Conservation (phyloP, 2,113 vertebrate species). For the Craseonycteris thonglongyai region DNA sequence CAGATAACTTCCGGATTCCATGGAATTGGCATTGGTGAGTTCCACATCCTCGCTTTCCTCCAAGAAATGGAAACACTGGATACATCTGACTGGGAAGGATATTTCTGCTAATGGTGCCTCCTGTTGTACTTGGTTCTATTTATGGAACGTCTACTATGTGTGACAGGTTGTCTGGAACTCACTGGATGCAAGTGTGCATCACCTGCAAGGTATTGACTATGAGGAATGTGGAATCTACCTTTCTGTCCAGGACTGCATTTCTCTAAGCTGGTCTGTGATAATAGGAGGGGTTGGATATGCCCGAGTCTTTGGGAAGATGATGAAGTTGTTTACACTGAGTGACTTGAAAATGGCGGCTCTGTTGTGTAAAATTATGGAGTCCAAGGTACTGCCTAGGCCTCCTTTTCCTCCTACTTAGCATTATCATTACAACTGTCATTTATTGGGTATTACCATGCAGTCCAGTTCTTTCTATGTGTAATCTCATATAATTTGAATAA, state of each 20-base stretch:
- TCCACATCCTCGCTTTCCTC: background rate
- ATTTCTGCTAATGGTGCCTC: background rate
- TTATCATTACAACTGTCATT: background rate
- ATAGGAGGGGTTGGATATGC: background rate
- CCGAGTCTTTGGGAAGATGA: background rate
- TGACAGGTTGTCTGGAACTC: background rate
- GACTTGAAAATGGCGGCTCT: background rate
- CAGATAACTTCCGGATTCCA: background rate
- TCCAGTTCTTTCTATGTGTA: background rate
- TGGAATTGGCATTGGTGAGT: background rate
- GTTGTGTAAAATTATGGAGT: background rate
- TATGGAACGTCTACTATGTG: background rate
- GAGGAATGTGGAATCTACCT: background rate
- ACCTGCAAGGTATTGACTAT: background rate
- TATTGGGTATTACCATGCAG: background rate
- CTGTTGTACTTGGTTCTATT: background rate
- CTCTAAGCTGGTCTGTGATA: background rate
- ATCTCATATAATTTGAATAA: background rate
- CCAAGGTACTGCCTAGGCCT: background rate
- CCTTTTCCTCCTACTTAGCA: background rate
- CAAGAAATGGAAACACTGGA: background rate
- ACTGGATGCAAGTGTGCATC: background rate
- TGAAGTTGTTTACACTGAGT: background rate
- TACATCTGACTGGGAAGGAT: background rate
- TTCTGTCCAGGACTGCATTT: background rate